Evolutionary conservation across 2,113 vertebrate species (phyloP).

Genomic region (Penelope pileata): DNA sequence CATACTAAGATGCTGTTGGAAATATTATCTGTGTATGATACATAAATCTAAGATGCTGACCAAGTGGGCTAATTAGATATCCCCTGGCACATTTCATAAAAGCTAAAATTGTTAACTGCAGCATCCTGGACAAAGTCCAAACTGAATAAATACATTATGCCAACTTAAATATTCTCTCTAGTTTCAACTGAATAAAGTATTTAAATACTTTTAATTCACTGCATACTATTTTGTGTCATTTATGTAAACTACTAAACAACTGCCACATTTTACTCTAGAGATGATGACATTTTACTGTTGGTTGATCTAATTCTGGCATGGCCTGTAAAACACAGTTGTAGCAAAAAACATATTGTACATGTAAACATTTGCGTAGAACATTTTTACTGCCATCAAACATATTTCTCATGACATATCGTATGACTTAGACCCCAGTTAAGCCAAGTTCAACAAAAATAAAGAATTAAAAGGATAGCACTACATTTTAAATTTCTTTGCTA

Average conservation of each 20-base stretch:
- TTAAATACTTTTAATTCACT: constrained; percentile 30
- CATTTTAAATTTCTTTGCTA: not conserved
- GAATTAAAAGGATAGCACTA: not conserved
- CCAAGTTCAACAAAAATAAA: not conserved
- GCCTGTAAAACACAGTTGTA: not conserved
- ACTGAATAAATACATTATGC: not conserved
- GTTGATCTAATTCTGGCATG: constrained; percentile 15
- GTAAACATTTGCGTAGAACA: constrained; percentile 27
- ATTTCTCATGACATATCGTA: not conserved
- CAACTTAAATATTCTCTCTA: constrained; percentile 39
- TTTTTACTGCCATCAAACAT: not conserved
- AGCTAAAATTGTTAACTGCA: constrained; percentile 56
- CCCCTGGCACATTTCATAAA: constrained; percentile 48
- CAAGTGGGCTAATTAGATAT: constrained; percentile 62
- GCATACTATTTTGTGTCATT: constrained; percentile 15
- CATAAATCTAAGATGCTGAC: constrained; percentile 56
- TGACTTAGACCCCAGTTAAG: not conserved
- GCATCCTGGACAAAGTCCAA: constrained; percentile 48
- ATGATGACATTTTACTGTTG: constrained; percentile 31
- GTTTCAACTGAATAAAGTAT: constrained; percentile 29
- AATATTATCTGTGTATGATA: not conserved
- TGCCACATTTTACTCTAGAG: constrained; percentile 30
- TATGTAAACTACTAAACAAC: constrained; percentile 7
- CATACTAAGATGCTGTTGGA: not conserved
- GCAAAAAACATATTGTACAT: constrained; percentile 1